A percentile compares a stretch with the other conserved stretches of the same genome.
Evolutionary conservation across 2,888 invertebrate genomes (phyloP).

Genomic region (Diadegma fenestrale): DNA sequence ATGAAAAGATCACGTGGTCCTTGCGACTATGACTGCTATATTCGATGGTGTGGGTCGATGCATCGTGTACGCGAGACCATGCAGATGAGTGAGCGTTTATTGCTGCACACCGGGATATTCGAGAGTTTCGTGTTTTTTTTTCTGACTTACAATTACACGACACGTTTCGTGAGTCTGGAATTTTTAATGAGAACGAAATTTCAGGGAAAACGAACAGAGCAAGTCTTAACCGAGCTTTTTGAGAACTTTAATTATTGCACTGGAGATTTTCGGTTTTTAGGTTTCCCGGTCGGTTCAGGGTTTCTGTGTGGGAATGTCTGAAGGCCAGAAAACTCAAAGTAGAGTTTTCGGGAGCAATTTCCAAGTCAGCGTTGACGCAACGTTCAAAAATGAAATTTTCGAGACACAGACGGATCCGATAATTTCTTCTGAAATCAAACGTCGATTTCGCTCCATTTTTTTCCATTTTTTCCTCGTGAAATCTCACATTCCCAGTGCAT

Average conservation of each 20-base stretch:
- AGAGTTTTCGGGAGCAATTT: too few relatives aligned
- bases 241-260: too few relatives aligned
- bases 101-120: neutral
- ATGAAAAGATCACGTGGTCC: constrained; percentile 49
- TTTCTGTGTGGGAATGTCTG: too few relatives aligned
- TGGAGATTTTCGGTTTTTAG: too few relatives aligned
- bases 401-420: neutral
- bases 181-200: neutral
- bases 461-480: neutral
- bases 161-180: neutral
- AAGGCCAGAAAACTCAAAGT: too few relatives aligned
- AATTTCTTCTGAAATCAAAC: neutral
- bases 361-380: too few relatives aligned
- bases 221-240: too few relatives aligned
- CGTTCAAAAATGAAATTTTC: too few relatives aligned
- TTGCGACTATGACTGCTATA: constrained; percentile 9
- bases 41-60: constrained; percentile 5
- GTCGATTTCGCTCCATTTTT: neutral
- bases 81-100: neutral
- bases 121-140: neutral
- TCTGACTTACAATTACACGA: too few relatives aligned
- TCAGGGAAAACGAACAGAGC: neutral
- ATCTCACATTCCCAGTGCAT: neutral
- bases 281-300: too few relatives aligned
- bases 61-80: neutral